phyloP scores from a whole-genome alignment of 2,113 vertebrate genomes.

The Shinisaurus crocodilurus region DNA sequence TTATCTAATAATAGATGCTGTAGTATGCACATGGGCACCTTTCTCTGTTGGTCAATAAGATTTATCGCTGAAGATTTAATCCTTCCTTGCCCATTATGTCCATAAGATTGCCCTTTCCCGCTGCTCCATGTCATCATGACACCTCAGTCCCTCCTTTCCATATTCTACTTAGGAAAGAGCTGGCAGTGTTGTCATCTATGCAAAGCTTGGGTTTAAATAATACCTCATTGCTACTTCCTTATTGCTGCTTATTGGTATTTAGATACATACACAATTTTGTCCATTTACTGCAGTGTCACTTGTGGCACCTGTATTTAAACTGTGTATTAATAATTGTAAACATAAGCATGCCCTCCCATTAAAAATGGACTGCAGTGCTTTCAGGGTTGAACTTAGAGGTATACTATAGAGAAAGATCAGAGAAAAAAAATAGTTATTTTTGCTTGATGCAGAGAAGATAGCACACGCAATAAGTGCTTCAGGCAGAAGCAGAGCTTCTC shows the following conservation, averaged over 20 bases:
- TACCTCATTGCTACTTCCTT: constrained; percentile 19
- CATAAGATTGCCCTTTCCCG: neutral
- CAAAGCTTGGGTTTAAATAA: neutral
- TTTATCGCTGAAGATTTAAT: neutral
- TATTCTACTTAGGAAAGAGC: neutral
- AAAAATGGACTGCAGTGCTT: neutral
- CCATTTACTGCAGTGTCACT: fast-evolving
- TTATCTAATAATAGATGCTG: neutral
- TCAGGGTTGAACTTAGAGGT: neutral
- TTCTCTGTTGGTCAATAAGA: neutral
- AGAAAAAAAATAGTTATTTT: too few relatives aligned
- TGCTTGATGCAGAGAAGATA: neutral
- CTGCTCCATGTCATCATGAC: neutral
- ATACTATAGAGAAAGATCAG: fast-evolving
- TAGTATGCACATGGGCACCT: neutral
- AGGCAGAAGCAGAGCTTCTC: constrained; percentile 19
- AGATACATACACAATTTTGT: neutral
- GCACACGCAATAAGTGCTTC: neutral
- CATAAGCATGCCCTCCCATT: fast-evolving
- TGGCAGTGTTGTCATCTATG: neutral
- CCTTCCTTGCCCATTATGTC: neutral
- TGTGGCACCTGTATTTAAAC: neutral
- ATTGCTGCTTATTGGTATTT: neutral
- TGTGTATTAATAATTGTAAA: neutral
- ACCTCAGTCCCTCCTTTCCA: neutral